phyloP scores from a whole-genome alignment of 2,888 invertebrate species.

The Sarcophaga carnaria region DNA sequence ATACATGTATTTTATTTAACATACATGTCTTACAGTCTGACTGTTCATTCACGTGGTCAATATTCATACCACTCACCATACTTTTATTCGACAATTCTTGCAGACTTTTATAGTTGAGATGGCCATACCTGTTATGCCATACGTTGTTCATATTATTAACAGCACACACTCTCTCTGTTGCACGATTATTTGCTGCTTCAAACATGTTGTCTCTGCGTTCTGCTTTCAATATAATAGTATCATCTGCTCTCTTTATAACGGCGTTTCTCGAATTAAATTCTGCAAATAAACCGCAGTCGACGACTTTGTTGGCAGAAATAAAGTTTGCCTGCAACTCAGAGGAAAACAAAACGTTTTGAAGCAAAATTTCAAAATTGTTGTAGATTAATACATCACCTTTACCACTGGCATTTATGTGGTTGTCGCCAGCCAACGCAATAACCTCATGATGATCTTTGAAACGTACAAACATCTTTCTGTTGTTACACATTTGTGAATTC shows the following conservation, averaged over 20 bases:
- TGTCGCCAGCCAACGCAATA: conserved; percentile 35
- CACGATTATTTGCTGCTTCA: background rate
- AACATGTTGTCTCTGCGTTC: conserved; percentile 42
- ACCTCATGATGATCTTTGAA: too few relatives aligned
- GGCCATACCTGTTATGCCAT: conserved; percentile 39
- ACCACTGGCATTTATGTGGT: conserved; percentile 38
- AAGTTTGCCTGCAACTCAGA: conserved; percentile 58
- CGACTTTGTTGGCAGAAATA: conserved; percentile 63
- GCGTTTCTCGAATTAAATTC: background rate
- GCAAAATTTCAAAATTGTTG: conserved; percentile 42
- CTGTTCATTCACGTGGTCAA: background rate
- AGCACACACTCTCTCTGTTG: conserved; percentile 24
- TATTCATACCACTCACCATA: conserved; percentile 44
- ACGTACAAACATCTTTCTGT: too few relatives aligned
- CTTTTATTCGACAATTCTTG: conserved; percentile 18
- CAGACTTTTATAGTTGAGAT: conserved; percentile 29
- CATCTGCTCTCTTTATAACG: conserved; percentile 35
- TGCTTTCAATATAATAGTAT: conserved; percentile 32
- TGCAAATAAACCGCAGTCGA: conserved; percentile 16
- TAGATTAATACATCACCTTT: conserved; percentile 62
- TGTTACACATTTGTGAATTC: too few relatives aligned
- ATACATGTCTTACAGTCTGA: background rate
- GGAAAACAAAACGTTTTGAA: background rate
- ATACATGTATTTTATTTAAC: background rate
- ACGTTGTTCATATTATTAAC: conserved; percentile 8